Conservation (phyloP, 2,888 invertebrate genomes). For the Elegia similella region DNA sequence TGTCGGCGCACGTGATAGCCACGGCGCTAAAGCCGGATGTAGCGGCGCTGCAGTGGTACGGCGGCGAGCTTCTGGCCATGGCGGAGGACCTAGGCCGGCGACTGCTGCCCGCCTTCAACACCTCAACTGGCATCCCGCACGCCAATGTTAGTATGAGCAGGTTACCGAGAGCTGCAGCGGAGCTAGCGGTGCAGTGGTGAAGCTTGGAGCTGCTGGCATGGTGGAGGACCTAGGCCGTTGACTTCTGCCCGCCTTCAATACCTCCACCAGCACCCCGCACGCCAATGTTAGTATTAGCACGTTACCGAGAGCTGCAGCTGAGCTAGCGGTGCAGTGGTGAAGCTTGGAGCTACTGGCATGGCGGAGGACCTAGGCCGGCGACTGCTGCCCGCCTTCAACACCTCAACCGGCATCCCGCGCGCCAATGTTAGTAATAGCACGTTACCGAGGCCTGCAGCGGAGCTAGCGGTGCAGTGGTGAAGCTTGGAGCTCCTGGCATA, state of each 20-base stretch:
- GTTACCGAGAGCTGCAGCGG: neutral
- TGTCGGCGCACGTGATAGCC: conserved; percentile 96
- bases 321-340: neutral
- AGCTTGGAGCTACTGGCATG: conserved; percentile 88
- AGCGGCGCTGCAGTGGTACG: conserved; percentile 90
- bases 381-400: conserved; percentile 98
- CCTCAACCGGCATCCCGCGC: conserved; percentile 97
- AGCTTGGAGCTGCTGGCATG: conserved; percentile 88
- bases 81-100: conserved; percentile 96
- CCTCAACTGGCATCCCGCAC: conserved; percentile 97
- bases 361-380: conserved; percentile 96
- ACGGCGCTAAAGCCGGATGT: conserved; percentile 89
- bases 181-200: neutral
- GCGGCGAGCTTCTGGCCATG: conserved; percentile 92
- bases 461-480: neutral
- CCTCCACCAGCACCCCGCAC: conserved; percentile 97
- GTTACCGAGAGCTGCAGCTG: neutral
- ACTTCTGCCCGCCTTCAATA: conserved; percentile 98
- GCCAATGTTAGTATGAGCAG: conserved; percentile 85
- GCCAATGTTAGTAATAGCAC: conserved; percentile 85
- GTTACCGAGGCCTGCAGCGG: neutral
- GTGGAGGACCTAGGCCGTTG: conserved; percentile 96
- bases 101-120: conserved; percentile 98
- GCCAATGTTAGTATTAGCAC: conserved; percentile 85
- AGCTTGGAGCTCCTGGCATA: conserved; percentile 88